Evolutionary conservation across 2,113 vertebrate species (phyloP).

Genomic region (Protomyctophum bolini): DNA sequence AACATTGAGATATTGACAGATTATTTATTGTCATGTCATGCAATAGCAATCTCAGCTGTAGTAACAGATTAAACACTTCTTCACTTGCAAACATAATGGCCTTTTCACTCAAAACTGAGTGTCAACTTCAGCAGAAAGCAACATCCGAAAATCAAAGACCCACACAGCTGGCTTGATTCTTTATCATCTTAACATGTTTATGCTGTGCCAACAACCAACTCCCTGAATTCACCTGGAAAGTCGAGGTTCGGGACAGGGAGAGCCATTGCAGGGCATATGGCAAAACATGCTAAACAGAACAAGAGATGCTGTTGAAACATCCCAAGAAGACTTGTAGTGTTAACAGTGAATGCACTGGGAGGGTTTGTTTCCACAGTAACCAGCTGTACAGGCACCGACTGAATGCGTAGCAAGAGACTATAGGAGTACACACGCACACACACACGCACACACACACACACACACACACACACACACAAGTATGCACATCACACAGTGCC

Average conservation of each 20-base stretch:
- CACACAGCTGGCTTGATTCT: neutral
- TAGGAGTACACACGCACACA: neutral
- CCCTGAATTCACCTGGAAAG: neutral
- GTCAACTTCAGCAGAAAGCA: neutral
- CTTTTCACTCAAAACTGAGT: neutral
- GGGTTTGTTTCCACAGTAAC: neutral
- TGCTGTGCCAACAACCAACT: neutral
- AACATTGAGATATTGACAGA: neutral
- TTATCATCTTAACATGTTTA: neutral
- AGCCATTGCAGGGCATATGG: neutral
- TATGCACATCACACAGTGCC: too few species aligned
- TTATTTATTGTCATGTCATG: neutral
- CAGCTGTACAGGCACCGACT: neutral
- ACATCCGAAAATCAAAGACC: neutral
- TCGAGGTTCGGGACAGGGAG: neutral
- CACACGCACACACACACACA: neutral
- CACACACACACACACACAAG: slow-evolving; percentile 1
- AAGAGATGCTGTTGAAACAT: neutral
- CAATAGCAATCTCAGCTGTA: neutral
- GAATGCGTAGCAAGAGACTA: neutral
- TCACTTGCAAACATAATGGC: neutral
- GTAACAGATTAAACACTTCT: neutral
- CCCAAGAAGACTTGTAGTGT: neutral
- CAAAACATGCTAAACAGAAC: neutral
- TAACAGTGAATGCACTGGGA: slow-evolving; percentile 13